Evolutionary conservation across 2,113 vertebrate genomes (phyloP), one percentile per base, ranked within the genome.

Genomic region (Mobula hypostoma): DNA sequence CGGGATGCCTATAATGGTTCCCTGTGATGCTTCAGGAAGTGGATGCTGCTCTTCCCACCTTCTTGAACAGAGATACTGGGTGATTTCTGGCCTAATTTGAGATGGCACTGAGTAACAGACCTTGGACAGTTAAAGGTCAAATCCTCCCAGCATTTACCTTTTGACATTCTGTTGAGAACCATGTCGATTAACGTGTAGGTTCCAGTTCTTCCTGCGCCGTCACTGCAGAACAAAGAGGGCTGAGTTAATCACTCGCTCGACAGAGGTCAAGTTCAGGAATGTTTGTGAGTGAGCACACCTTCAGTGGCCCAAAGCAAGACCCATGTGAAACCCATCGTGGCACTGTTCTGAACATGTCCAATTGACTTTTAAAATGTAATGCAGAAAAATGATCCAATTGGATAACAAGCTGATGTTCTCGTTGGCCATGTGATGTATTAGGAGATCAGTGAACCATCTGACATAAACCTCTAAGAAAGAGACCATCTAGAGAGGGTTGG

Each of bases 121-220:
- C 93, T 36, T 21, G 61, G 0, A 0, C 24, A 8, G 29, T 63
- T 27, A 66, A 7, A n/a, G 12, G 2, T 2, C 29, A 5, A 2
- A 74, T 24, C 14, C 12, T 4, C 6, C 85, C 61, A 32, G 1
- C 76, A 97, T 97, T 48, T 96, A 99, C 99, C 99, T 97, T 99
- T 99, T 2, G 98, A 98, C 99, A 99, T 99, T 94, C 99, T 98
- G 96, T 99, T 99, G 94, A 99, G 96, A 94, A 99, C 99, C 99
- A 99, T 99, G 96, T 99, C 99, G 0, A 99, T 96, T 7, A 99
- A 98, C 95, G 99, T 98, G 94, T 99, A 99, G 0, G 99, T 98
- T 61, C 99, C 99, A 0, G 98, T 98, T 95, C 99, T 97, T 90
- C 97, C 97, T 0, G 98, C 98, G 0, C 99, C 99, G 0, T 99